These are phyloP conservation scores for Hemaris fuciformis DNA, from an alignment of 2,888 invertebrate species.

Conservation along the genomic window DNA sequence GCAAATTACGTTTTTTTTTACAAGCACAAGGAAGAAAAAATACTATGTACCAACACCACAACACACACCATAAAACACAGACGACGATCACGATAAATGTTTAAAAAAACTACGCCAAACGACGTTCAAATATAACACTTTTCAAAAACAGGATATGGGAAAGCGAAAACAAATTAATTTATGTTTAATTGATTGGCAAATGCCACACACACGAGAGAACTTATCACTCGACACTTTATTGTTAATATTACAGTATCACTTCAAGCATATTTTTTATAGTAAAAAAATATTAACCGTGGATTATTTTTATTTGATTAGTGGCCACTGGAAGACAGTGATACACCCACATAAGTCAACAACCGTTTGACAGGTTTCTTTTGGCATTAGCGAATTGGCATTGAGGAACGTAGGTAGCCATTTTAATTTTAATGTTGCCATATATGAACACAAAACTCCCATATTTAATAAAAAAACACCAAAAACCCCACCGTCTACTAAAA, in stretches of 20 bases:
- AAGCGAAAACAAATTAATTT: slow-evolving; percentile 44
- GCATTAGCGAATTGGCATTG: slow-evolving; percentile 26
- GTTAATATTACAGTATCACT: not conserved
- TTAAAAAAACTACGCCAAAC: slow-evolving; percentile 24
- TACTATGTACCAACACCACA: not conserved
- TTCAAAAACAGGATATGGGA: slow-evolving; percentile 47
- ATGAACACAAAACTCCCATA: not conserved
- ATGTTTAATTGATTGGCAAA: slow-evolving; percentile 22
- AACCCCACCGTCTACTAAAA: not conserved
- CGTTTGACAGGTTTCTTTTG: slow-evolving; percentile 61
- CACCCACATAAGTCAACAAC: slow-evolving; percentile 69
- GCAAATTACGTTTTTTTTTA: not conserved
- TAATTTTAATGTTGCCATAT: slow-evolving; percentile 30
- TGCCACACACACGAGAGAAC: slow-evolving; percentile 15
- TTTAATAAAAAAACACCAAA: not conserved
- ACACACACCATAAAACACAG: not conserved
- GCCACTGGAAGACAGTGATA: slow-evolving; percentile 28
- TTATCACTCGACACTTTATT: not conserved
- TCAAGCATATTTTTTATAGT: not conserved
- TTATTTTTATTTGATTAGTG: slow-evolving; percentile 1
- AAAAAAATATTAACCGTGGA: not conserved
- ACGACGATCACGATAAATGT: slow-evolving; percentile 31
- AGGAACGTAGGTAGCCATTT: slow-evolving; percentile 53
- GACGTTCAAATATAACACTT: slow-evolving; percentile 33
- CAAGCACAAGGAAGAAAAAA: not conserved